phyloP scores from a whole-genome alignment of 2,888 invertebrate species.

The Philereme transversata region DNA sequence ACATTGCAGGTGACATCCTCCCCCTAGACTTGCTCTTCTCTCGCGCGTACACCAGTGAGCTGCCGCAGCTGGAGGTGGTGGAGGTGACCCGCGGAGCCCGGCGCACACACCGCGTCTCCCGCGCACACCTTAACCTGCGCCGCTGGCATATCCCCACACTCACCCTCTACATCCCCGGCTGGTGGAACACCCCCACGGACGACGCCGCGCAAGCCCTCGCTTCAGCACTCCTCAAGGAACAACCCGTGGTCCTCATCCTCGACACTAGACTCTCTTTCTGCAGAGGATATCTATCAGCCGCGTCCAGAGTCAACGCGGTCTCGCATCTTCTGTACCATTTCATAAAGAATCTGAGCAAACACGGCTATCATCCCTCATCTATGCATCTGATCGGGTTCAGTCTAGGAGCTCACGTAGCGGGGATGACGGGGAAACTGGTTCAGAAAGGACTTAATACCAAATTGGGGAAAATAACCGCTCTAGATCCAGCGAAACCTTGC shows the following conservation, averaged over 20 bases:
- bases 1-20: conserved; percentile 64
- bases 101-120: conserved; percentile 45
- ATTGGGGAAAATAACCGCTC: conserved; percentile 63
- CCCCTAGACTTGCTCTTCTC: conserved; percentile 63
- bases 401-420: conserved; percentile 86
- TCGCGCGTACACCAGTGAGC: conserved; percentile 46
- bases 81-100: conserved; percentile 37
- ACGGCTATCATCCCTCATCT: conserved; percentile 66
- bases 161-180: conserved; percentile 70
- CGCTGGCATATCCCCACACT: conserved; percentile 37
- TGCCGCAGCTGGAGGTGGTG: conserved; percentile 54
- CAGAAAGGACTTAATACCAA: conserved; percentile 49
- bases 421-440: conserved; percentile 67
- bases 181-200: conserved; percentile 72
- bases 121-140: conserved; percentile 46
- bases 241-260: conserved; percentile 57
- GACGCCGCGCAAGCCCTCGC: conserved; percentile 62
- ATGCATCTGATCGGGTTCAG: conserved; percentile 86
- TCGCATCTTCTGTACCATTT: conserved; percentile 57
- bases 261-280: conserved; percentile 65
- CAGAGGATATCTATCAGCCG: conserved; percentile 67
- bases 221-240: conserved; percentile 55
- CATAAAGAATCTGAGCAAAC: conserved; percentile 50
- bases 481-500: conserved; percentile 74
- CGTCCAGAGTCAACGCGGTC: conserved; percentile 60